Percentiles rank a stretch among this genome's conserved stretches.
These are phyloP conservation scores for Caenorhabditis uteleia DNA, from an alignment of 2,888 invertebrate genomes.

Conservation along the genomic window DNA sequence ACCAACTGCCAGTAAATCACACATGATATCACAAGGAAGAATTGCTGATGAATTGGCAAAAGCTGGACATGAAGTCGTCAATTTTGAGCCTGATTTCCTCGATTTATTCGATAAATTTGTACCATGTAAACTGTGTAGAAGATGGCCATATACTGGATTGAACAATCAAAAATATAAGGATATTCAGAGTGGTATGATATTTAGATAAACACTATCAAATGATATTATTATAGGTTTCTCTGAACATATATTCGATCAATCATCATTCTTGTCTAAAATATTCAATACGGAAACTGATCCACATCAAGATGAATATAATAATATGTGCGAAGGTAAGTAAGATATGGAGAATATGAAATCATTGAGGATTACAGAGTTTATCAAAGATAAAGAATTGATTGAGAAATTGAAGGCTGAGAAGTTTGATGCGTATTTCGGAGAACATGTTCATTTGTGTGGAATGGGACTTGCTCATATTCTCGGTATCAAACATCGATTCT, in stretches of 20 bases:
- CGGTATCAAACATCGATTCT: slow-evolving; percentile 50
- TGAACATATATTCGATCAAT: slow-evolving; percentile 17
- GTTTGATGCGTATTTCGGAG: slow-evolving; percentile 54
- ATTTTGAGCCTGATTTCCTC: slow-evolving; percentile 46
- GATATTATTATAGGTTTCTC: slow-evolving; percentile 8
- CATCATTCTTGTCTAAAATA: slow-evolving; percentile 16
- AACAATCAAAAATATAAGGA: slow-evolving; percentile 16
- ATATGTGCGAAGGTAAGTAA: slow-evolving; percentile 26
- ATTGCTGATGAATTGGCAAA: slow-evolving; percentile 58
- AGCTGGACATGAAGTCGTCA: slow-evolving; percentile 57
- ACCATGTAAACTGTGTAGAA: slow-evolving; percentile 27
- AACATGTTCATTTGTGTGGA: slow-evolving; percentile 52
- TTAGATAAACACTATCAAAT: not conserved
- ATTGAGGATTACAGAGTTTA: slow-evolving; percentile 32
- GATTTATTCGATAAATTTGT: slow-evolving; percentile 36
- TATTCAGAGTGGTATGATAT: slow-evolving; percentile 21
- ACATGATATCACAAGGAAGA: slow-evolving; percentile 55
- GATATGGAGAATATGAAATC: not conserved
- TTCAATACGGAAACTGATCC: slow-evolving; percentile 20
- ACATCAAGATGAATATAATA: slow-evolving; percentile 31
- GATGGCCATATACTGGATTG: slow-evolving; percentile 41
- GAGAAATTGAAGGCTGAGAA: slow-evolving; percentile 42
- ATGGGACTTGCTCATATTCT: slow-evolving; percentile 43
- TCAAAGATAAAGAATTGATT: slow-evolving; percentile 33
- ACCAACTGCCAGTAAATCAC: slow-evolving; percentile 46